A percentile compares a stretch with the other conserved stretches of the same genome.
Conservation (phyloP, 1,140 invertebrate species). For the Drosophila serrata region DNA sequence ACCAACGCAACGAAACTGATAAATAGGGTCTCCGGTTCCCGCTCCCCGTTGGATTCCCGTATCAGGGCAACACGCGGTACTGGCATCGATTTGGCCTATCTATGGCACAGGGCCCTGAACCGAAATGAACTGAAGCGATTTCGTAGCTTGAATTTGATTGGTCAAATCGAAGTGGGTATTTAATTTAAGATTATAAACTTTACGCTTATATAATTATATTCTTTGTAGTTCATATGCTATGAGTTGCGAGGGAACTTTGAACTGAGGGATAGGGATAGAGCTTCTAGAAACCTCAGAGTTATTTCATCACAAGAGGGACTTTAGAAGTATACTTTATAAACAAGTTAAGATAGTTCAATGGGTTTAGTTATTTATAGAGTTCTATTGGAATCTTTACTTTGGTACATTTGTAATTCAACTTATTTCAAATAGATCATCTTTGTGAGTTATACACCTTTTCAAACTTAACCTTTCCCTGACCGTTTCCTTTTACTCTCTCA, state of each 20-base stretch:
- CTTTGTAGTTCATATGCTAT: neutral
- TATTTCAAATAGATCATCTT: no score
- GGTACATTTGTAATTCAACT: neutral
- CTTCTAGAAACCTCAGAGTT: neutral
- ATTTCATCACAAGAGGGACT: neutral
- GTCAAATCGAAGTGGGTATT: conserved; percentile 5
- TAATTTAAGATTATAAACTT: neutral
- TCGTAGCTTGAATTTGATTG: conserved; percentile 38
- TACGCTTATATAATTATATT: neutral
- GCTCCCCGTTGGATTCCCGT: conserved; percentile 5
- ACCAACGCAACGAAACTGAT: conserved; percentile 32
- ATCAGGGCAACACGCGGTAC: no score
- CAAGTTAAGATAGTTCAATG: neutral
- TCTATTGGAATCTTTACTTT: neutral
- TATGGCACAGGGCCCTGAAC: conserved; percentile 53
- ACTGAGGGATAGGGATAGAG: no score
- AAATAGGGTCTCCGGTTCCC: conserved; percentile 40
- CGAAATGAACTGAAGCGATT: conserved; percentile 27
- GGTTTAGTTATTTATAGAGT: neutral
- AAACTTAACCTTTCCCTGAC: conserved; percentile 24
- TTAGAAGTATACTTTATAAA: neutral
- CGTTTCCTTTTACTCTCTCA: neutral
- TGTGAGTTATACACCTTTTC: no score
- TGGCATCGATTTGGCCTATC: conserved; percentile 34
- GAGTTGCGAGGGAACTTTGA: neutral